Evolutionary conservation across 30 jellyfish, hydroid and myxozoan species (phyloP).

Genomic region (Pseudorhiza aurosa): DNA sequence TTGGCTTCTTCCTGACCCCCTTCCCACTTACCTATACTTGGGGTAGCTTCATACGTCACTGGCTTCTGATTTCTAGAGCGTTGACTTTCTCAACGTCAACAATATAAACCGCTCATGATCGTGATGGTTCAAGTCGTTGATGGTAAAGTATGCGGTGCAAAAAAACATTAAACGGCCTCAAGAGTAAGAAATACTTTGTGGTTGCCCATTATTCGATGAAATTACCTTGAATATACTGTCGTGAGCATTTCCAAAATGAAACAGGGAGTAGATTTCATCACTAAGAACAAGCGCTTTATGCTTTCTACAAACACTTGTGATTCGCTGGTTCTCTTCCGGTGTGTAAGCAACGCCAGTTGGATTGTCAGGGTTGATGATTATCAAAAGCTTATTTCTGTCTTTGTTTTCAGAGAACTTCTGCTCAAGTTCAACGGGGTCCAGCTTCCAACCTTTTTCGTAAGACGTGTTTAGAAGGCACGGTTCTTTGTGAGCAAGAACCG

Average conservation of each 20-base stretch:
- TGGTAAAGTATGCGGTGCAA: no score
- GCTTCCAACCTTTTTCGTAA: constrained; percentile 48
- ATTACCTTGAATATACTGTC: constrained; percentile 45
- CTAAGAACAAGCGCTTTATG: constrained; percentile 49
- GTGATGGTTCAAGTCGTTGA: no score
- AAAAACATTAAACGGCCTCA: no score
- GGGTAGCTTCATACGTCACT: no score
- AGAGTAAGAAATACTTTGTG: no score
- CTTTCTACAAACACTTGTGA: constrained; percentile 53
- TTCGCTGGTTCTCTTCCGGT: constrained; percentile 30
- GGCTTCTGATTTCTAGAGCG: no score
- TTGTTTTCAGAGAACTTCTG: constrained; percentile 15
- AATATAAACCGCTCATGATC: no score
- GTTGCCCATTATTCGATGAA: no score
- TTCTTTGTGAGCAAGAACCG: constrained; percentile 49
- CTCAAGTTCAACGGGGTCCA: constrained; percentile 29
- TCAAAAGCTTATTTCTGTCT: constrained; percentile 16
- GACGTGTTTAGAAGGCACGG: constrained; percentile 33
- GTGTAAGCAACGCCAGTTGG: constrained; percentile 68
- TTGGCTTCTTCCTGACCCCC: no score
- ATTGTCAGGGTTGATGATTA: constrained; percentile 61
- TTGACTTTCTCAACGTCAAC: no score
- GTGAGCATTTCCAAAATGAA: constrained; percentile 31
- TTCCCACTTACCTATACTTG: no score
- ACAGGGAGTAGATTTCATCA: constrained; percentile 60